These are phyloP conservation scores for Axis porcinus DNA, from an alignment of 2,113 vertebrate genomes.

Conservation along the genomic window DNA sequence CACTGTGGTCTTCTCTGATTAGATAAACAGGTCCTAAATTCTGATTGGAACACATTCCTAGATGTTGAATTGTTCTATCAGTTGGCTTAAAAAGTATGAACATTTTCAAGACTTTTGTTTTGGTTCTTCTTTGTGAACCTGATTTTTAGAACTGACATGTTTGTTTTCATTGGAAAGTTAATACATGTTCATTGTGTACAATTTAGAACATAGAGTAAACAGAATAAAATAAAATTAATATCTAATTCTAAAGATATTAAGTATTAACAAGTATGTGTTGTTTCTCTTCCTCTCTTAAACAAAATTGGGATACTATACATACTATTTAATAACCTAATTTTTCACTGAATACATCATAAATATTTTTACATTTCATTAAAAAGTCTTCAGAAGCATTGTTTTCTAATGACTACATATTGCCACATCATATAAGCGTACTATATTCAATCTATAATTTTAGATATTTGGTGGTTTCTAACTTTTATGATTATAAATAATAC, in stretches of 20 bases:
- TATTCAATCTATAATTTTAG: background rate
- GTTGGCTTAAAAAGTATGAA: background rate
- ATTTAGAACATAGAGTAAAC: background rate
- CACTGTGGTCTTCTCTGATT: background rate
- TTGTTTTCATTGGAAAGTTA: background rate
- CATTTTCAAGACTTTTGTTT: background rate
- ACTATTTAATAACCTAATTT: background rate
- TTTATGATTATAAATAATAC: background rate
- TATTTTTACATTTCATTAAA: background rate
- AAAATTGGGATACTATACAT: background rate
- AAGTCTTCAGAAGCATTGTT: background rate
- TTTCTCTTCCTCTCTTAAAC: background rate
- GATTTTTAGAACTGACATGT: background rate
- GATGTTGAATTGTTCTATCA: background rate
- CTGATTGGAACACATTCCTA: background rate
- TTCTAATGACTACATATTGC: background rate
- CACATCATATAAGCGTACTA: background rate
- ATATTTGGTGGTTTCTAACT: background rate
- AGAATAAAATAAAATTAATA: background rate
- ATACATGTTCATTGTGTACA: background rate
- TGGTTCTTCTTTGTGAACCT: background rate
- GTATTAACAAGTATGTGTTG: background rate
- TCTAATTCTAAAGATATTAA: background rate
- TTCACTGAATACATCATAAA: background rate
- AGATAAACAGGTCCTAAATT: background rate